phyloP scores from a whole-genome alignment of 2,797 vertebrate species.

The Coilia nasus region DNA sequence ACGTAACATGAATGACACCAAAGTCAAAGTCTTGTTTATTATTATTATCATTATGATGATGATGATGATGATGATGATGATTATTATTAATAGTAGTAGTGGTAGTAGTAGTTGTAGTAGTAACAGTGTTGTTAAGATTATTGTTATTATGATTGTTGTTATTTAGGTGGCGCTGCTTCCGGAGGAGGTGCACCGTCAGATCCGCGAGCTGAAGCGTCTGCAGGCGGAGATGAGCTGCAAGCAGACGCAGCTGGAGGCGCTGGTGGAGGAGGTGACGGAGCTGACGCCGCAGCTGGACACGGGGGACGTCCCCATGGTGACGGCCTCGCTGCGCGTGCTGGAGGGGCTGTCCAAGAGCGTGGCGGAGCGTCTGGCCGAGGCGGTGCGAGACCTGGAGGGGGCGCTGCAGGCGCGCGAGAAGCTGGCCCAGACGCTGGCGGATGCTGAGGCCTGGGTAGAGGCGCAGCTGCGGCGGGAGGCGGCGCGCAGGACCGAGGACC shows the following conservation, averaged over 20 bases:
- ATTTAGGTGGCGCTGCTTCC: slow-evolving; percentile 78
- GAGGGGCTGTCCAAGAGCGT: slow-evolving; percentile 79
- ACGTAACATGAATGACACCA: too few species aligned
- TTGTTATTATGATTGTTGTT: too few species aligned
- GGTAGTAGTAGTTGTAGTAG: too few species aligned
- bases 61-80: too few species aligned
- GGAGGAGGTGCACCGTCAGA: slow-evolving; percentile 81
- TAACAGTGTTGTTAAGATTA: too few species aligned
- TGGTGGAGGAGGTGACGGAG: slow-evolving; percentile 76
- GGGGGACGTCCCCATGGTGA: slow-evolving; percentile 67
- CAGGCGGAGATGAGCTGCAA: slow-evolving; percentile 77
- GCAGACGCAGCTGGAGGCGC: slow-evolving; percentile 71
- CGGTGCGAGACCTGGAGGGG: slow-evolving; percentile 79
- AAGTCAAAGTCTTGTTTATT: too few species aligned
- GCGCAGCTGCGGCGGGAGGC: slow-evolving; percentile 67
- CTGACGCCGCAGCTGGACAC: slow-evolving; percentile 70
- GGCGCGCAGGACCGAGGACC: slow-evolving; percentile 54
- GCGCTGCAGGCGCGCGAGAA: slow-evolving; percentile 83
- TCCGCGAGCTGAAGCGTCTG: slow-evolving; percentile 79
- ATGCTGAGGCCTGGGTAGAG: slow-evolving; percentile 79
- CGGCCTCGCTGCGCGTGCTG: slow-evolving; percentile 71
- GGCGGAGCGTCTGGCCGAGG: slow-evolving; percentile 72
- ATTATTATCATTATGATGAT: too few species aligned
- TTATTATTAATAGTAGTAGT: too few species aligned
- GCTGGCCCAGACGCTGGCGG: slow-evolving; percentile 78